phyloP scores from a whole-genome alignment of 2,797 vertebrate species.

The Myotis findleyi region DNA sequence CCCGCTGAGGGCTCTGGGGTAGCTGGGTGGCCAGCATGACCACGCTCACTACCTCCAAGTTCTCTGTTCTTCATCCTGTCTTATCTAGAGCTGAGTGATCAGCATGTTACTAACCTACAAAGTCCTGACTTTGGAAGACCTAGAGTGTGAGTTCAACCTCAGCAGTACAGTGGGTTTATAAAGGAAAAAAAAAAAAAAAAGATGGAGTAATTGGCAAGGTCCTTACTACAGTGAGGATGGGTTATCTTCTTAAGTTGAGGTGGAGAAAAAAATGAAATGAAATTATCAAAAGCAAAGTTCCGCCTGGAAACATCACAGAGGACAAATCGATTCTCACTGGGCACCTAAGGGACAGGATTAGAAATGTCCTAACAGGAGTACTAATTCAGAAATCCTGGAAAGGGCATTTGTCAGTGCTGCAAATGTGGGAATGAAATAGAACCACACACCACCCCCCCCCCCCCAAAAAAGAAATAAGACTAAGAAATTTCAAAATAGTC shows the following conservation, averaged over 20 bases:
- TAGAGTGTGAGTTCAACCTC: neutral
- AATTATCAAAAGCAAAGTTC: constrained; percentile 22
- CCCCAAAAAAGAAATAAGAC: neutral
- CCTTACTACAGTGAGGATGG: neutral
- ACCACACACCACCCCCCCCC: neutral
- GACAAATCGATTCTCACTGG: neutral
- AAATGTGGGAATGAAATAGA: neutral
- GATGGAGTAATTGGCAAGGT: neutral
- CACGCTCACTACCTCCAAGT: neutral
- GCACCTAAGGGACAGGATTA: neutral
- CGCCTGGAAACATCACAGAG: neutral
- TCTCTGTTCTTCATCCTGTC: neutral
- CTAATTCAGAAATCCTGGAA: constrained; percentile 8
- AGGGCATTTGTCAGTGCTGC: neutral
- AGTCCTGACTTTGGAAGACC: neutral
- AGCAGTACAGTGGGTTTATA: neutral
- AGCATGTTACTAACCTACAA: neutral
- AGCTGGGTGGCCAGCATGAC: neutral
- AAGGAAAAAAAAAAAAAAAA: neutral
- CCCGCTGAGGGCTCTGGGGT: neutral
- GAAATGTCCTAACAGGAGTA: neutral
- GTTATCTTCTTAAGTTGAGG: neutral
- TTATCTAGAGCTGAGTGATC: neutral
- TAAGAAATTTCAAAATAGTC: constrained; percentile 22
- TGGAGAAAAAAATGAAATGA: neutral